Evolutionary conservation across 2,113 vertebrate genomes (phyloP).

Genomic region (Chinchilla lanigera): DNA sequence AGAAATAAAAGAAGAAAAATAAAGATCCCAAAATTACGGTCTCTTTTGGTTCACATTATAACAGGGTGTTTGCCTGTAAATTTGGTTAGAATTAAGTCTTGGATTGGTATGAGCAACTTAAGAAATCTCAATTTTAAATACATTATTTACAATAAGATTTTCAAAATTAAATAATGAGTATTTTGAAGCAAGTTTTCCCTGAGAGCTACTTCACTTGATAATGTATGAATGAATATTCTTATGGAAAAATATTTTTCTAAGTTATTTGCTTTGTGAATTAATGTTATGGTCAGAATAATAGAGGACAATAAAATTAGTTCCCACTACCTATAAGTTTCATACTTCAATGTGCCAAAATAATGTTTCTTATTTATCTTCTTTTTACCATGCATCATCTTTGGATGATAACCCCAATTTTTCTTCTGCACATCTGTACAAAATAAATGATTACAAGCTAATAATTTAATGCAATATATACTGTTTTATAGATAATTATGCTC

Average conservation of each 20-base stretch:
- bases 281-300: constrained; percentile 77
- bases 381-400: constrained; percentile 50
- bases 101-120: background rate
- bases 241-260: constrained; percentile 62
- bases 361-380: constrained; percentile 79
- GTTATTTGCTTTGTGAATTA: constrained; percentile 73
- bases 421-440: constrained; percentile 58
- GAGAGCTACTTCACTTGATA: constrained; percentile 72
- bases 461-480: constrained; percentile 54
- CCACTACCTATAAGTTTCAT: constrained; percentile 61
- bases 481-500: constrained; percentile 49
- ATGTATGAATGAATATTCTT: constrained; percentile 66
- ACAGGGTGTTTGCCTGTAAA: background rate
- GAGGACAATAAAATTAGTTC: constrained; percentile 77
- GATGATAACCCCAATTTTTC: constrained; percentile 73
- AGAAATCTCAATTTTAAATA: constrained; percentile 28
- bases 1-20: background rate
- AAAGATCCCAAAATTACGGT: background rate
- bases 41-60: background rate
- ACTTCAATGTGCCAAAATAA: constrained; percentile 78
- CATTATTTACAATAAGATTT: constrained; percentile 63
- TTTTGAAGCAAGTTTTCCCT: constrained; percentile 76
- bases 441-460: constrained; percentile 66
- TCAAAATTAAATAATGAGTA: constrained; percentile 69
- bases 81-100: background rate